phyloP scores from a whole-genome alignment of 1,140 invertebrate genomes.

The Bombus breviceps region DNA sequence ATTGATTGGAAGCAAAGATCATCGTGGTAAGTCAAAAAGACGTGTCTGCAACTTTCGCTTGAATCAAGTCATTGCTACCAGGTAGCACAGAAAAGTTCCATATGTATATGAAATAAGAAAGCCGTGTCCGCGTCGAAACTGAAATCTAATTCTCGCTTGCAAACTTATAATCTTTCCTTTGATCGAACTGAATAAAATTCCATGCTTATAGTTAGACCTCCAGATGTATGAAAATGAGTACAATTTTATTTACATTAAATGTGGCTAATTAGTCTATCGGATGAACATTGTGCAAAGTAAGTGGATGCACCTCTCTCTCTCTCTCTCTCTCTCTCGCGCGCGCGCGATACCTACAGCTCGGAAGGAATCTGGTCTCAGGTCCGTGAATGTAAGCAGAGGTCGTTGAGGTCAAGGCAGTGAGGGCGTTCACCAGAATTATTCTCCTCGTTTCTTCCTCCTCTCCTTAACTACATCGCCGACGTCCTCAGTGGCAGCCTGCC shows the following conservation, averaged over 20 bases:
- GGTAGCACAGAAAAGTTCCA: too few relatives aligned
- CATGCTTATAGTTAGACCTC: not conserved
- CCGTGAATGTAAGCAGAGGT: conserved; percentile 64
- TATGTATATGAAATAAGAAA: too few relatives aligned
- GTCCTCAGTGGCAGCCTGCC: conserved; percentile 28
- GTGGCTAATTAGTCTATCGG: not conserved
- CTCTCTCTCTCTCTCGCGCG: not conserved
- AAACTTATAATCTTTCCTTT: not conserved
- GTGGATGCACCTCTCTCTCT: conserved; percentile 15
- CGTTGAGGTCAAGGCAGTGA: conserved; percentile 71
- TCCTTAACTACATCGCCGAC: conserved; percentile 45
- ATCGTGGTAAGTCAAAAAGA: too few relatives aligned
- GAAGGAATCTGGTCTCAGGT: conserved; percentile 69
- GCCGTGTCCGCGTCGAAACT: too few relatives aligned
- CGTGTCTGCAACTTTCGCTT: too few relatives aligned
- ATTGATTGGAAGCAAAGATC: too few relatives aligned
- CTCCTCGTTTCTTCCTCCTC: conserved; percentile 66
- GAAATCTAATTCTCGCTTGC: too few relatives aligned
- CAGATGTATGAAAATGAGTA: not conserved
- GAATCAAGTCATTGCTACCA: too few relatives aligned
- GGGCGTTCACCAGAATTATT: conserved; percentile 76
- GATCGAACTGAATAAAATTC: not conserved
- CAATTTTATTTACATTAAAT: not conserved
- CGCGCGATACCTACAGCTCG: conserved; percentile 9
- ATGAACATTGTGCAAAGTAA: conserved; percentile 38